phyloP scores from a whole-genome alignment of 2,888 invertebrate genomes.

The Plagodis dolabraria region DNA sequence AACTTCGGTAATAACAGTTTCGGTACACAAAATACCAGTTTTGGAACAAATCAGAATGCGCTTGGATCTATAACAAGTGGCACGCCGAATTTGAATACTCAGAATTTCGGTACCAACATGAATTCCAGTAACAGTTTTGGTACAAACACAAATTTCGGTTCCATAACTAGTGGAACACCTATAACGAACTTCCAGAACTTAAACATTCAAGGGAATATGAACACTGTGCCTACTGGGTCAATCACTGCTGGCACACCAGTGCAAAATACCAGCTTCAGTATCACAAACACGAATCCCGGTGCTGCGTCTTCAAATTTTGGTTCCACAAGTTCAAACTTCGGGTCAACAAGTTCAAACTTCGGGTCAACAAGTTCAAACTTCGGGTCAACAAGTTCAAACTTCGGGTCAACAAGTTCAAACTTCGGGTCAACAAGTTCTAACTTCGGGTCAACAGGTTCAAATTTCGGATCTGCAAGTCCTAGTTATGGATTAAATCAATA shows the following conservation, averaged over 20 bases:
- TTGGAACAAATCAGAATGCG: conserved; percentile 11
- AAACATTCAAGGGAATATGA: conserved; percentile 22
- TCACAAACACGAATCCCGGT: conserved; percentile 4
- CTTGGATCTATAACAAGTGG: conserved; percentile 13
- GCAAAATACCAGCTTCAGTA: conserved; percentile 25
- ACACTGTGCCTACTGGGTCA: conserved; percentile 41
- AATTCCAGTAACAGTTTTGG: conserved; percentile 5
- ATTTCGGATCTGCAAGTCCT: conserved; percentile 3
- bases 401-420: background rate
- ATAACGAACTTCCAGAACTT: conserved; percentile 30
- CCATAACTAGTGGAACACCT: conserved; percentile 40
- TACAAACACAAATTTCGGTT: conserved; percentile 28
- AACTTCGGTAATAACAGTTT: conserved; percentile 2
- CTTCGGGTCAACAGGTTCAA: conserved; percentile 18
- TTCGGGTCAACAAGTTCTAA: conserved; percentile 3
- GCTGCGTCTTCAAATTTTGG: conserved; percentile 6
- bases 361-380: conserved; percentile 2
- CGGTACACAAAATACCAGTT: conserved; percentile 15
- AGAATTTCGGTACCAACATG: conserved; percentile 12
- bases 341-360: conserved; percentile 3
- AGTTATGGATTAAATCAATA: conserved; percentile 50
- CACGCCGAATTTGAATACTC: background rate
- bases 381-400: conserved; percentile 19
- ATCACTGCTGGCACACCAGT: conserved; percentile 60
- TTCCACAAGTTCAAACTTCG: conserved; percentile 7